A percentile compares a stretch with the other conserved stretches of the same genome.
Conservation (phyloP, 2,113 vertebrate genomes). For the Chaetodon auriga region DNA sequence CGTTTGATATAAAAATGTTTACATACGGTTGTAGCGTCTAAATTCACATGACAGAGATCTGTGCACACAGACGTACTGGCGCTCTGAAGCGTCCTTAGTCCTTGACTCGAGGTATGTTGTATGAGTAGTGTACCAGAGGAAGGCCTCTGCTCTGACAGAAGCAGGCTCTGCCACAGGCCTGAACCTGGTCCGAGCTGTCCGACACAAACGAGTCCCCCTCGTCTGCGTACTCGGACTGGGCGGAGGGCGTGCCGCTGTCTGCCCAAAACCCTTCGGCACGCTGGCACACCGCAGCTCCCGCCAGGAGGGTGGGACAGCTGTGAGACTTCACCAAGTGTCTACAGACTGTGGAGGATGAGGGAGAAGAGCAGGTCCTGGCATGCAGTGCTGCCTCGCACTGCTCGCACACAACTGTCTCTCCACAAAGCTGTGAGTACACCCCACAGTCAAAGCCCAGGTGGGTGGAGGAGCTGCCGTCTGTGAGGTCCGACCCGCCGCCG, state of each 20-base stretch:
- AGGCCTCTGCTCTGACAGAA: conserved; percentile 97
- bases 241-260: conserved; percentile 90
- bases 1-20: conserved; percentile 46
- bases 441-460: conserved; percentile 82
- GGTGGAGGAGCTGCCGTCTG: conserved; percentile 69
- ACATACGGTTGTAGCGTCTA: conserved; percentile 44
- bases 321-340: conserved; percentile 97
- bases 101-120: conserved; percentile 89
- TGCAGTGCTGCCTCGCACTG: conserved; percentile 91
- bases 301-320: conserved; percentile 92
- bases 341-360: conserved; percentile 85
- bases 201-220: conserved; percentile 98
- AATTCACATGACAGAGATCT: conserved; percentile 60
- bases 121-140: conserved; percentile 93
- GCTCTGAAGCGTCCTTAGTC: conserved; percentile 67
- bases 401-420: conserved; percentile 87
- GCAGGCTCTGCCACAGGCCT: conserved; percentile 94
- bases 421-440: conserved; percentile 88
- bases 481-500: conserved; percentile 63
- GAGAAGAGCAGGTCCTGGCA: conserved; percentile 85
- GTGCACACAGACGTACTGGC: conserved; percentile 29
- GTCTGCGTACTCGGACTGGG: conserved; percentile 94
- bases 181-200: conserved; percentile 97
- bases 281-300: conserved; percentile 85
- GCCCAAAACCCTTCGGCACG: conserved; percentile 91